Evolutionary conservation across 2,113 vertebrate genomes (phyloP).

Genomic region (Phaethon lepturus): DNA sequence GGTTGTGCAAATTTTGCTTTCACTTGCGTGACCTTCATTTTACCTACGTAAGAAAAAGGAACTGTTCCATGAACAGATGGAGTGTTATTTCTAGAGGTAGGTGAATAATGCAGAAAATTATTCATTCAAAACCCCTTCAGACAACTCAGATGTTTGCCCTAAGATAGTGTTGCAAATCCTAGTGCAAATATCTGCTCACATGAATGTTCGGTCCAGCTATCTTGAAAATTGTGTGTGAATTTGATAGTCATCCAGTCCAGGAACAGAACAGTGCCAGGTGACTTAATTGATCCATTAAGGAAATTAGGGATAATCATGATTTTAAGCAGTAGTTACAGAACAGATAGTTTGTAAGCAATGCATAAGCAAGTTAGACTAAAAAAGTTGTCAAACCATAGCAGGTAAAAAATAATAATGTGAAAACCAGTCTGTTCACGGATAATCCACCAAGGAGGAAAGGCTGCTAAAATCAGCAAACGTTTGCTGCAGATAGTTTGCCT

Average conservation of each 20-base stretch:
- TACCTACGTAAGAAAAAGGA: background rate
- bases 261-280: background rate
- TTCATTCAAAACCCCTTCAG: slow-evolving; percentile 41
- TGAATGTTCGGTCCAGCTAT: background rate
- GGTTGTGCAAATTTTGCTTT: background rate
- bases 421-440: background rate
- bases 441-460: background rate
- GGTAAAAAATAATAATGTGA: background rate
- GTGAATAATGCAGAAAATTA: slow-evolving; percentile 49
- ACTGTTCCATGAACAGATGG: slow-evolving; percentile 35
- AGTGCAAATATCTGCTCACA: slow-evolving; percentile 35
- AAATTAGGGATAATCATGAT: background rate
- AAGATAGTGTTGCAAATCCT: slow-evolving; percentile 41
- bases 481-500: background rate
- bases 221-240: background rate
- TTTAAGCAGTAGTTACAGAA: background rate
- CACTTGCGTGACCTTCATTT: background rate
- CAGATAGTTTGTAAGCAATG: background rate
- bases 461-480: background rate
- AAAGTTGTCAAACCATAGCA: background rate
- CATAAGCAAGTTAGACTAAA: background rate
- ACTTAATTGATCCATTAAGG: background rate
- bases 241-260: background rate
- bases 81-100: slow-evolving; percentile 18
- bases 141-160: slow-evolving; percentile 49